Conservation (phyloP, 2,797 vertebrate species). For the Sebastiscus tertius region DNA sequence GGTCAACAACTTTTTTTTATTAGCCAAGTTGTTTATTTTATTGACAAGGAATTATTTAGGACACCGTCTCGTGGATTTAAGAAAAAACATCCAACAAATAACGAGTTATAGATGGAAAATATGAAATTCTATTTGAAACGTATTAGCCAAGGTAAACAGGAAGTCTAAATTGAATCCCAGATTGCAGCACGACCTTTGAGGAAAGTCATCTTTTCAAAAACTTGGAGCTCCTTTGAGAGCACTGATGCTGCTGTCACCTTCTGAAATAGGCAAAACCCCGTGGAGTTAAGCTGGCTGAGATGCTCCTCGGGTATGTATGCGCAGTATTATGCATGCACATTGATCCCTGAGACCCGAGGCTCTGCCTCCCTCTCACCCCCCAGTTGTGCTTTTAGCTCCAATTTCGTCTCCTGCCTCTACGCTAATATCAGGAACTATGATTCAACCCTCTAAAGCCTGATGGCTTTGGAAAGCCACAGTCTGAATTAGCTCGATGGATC, state of each 20-base stretch:
- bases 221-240: neutral
- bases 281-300: slow-evolving; percentile 28
- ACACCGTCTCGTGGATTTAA: neutral
- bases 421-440: slow-evolving; percentile 40
- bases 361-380: neutral
- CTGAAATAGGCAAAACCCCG: neutral
- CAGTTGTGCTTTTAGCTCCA: slow-evolving; percentile 38
- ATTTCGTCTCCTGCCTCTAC: slow-evolving; percentile 40
- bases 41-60: neutral
- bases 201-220: slow-evolving; percentile 10
- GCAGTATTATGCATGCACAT: slow-evolving; percentile 38
- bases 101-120: neutral
- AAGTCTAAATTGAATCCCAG: slow-evolving; percentile 5
- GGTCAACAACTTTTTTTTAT: slow-evolving; percentile 2
- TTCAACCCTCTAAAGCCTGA: slow-evolving; percentile 26
- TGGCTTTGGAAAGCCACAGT: slow-evolving; percentile 39
- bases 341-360: slow-evolving; percentile 45
- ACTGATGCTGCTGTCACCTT: neutral
- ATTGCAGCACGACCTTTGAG: slow-evolving; percentile 17
- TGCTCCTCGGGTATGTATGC: slow-evolving; percentile 16
- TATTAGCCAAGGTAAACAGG: neutral
- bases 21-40: neutral
- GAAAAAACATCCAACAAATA: neutral
- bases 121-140: neutral
- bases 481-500: slow-evolving; percentile 52